Evolutionary conservation across 2,888 invertebrate genomes (phyloP).

Genomic region (Callyntrura guangdongensis): DNA sequence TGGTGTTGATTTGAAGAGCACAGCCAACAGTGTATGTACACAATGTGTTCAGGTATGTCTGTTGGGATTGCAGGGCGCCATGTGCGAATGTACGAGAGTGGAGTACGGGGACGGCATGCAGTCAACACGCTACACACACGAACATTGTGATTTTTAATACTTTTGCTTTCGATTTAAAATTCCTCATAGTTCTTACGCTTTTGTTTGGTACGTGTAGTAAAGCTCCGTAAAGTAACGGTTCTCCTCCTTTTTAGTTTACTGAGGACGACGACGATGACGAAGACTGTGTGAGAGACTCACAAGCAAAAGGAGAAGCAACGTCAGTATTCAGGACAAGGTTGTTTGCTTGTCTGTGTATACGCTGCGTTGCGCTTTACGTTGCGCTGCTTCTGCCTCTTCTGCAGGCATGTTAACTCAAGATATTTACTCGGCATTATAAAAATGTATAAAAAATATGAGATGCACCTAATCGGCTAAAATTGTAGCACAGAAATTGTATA

Average conservation of each 20-base stretch:
- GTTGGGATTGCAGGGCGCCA: background rate
- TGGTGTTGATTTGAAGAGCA: constrained; percentile 43
- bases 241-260: constrained; percentile 49
- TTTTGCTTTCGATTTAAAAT: constrained; percentile 54
- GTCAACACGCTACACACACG: background rate
- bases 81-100: background rate
- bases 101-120: background rate
- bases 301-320: constrained; percentile 31
- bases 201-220: constrained; percentile 37
- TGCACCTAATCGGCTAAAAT: background rate
- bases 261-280: background rate
- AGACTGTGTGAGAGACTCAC: background rate
- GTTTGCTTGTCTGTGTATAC: constrained; percentile 28
- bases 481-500: background rate
- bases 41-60: background rate
- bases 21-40: background rate
- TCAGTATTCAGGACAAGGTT: constrained; percentile 72
- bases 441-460: too few species aligned
- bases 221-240: constrained; percentile 24
- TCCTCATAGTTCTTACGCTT: constrained; percentile 4
- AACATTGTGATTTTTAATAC: background rate
- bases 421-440: constrained; percentile 21
- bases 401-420: background rate
- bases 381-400: background rate
- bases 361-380: constrained; percentile 1